Base-by-base conservation (phyloP, 2,888 invertebrate genomes). In the Nomada ruficornis region DNA sequence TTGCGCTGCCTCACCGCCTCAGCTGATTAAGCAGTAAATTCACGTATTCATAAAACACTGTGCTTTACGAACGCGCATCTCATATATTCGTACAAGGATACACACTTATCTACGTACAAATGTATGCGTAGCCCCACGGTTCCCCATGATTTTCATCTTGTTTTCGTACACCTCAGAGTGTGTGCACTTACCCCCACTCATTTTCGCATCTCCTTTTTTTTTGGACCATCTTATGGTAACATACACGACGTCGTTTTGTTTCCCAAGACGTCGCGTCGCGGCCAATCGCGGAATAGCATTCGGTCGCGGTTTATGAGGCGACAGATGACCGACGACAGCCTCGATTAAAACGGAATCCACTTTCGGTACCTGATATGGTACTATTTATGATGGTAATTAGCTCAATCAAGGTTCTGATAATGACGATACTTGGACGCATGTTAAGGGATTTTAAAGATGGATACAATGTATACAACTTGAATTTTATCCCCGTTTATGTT, bases 11-110 rank as follows among this genome's bases (percentile, higher is more conserved):
- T 85, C 86, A 81, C 88, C 86, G 86, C 87, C 84, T 84, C 84
- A 84, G 70, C 87, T 91, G 92, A 92, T 92, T 91, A 91, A 92
- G 92, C 91, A 91, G 90, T 92, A 91, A 92, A 92, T 92, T 90
- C 91, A 86, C 88, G 86, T 90, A 90, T 89, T 91, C 90, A 90
- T 91, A 91, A 90, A 91, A 89, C 89, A 91, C 83, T 54, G 83
- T 90, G 87, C 82, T 91, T 90, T 91, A 91, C 90, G 90, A 86
- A 87, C 85, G 72, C 44, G 62, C 63, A 68, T 69, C 67, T 65
- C 15, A 23, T 54, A 59, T 42, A 47, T 26, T 26, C 50, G 26
- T 15, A 20, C 26, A 52, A 15, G n/a, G 1, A 13, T 13, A 7
- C 5, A 36, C 29, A 47, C 62, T 5, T 20, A 10, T 26, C 26